Base-by-base conservation (phyloP, 2,888 invertebrate species). In the Adelphocoris suturalis region DNA sequence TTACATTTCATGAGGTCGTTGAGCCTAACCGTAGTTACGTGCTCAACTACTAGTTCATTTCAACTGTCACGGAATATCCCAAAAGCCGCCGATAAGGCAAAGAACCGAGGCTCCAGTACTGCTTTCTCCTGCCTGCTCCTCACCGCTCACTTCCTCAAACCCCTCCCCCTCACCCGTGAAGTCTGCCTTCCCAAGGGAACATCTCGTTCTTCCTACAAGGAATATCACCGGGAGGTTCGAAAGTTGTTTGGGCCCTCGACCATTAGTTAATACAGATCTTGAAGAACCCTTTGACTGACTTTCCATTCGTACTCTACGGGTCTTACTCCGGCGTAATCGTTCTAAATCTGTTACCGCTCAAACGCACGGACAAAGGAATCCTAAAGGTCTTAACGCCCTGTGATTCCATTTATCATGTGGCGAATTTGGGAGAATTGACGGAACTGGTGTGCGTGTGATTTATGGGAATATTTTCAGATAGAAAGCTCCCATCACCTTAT, bases 131-230 rank as follows among this genome's bases (percentile, higher is more conserved):
- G 23, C 68, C 68, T 23, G 68, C 19, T 19, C 27, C 68, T 68
- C 68, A 68, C 68, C 68, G 27, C 68, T 68, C 68, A 68, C 68
- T 68, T 68, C 68, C 68, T 68, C 68, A 68, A 23, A 68, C 68
- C 68, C 68, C 68, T 68, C 68, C 68, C 16, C 52, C 13, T 52
- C 68, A 57, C 57, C 57, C 16, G 2, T 68, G 68, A 12, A 19
- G 68, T 27, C 27, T 12, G 68, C 68, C 68, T 68, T 68, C 68
- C 68, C 68, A 23, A 68, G 68, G 68, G 68, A 68, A 68, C 68
- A 68, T 78, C 78, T 78, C 47, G 78, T 78, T 78, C 78, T 78
- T 78, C 47, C 78, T 47, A 78, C 78, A 78, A 46, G 47, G 78
- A 68, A 68, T 47, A 47, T 47, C 78, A 47, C 78, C 78, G 78